phyloP scores from a whole-genome alignment of 2,888 invertebrate genomes.

The Chloroclysta siterata region DNA sequence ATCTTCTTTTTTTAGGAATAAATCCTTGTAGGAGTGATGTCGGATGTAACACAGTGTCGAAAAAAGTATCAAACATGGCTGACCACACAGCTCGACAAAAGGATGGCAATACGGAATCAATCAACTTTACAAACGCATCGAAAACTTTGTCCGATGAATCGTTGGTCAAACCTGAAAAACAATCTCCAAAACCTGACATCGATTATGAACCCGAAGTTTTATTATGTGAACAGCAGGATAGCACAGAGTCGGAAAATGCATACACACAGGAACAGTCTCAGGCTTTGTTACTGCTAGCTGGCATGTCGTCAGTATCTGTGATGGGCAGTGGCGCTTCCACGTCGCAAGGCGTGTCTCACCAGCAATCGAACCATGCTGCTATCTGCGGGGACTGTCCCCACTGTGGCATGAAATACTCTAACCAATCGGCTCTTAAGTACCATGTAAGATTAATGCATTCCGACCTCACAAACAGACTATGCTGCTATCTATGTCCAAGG shows the following conservation, averaged over 20 bases:
- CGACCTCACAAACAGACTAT: conserved; percentile 87
- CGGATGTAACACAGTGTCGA: conserved; percentile 63
- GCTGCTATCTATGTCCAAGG: conserved; percentile 88
- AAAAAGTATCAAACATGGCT: conserved; percentile 65
- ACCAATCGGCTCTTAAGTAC: conserved; percentile 89
- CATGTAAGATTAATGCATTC: conserved; percentile 89
- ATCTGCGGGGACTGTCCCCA: conserved; percentile 88
- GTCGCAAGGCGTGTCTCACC: conserved; percentile 70
- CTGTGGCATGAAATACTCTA: conserved; percentile 88
- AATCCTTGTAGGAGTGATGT: conserved; percentile 78
- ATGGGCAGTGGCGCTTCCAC: conserved; percentile 70
- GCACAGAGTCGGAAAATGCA: conserved; percentile 65
- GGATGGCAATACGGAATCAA: conserved; percentile 63
- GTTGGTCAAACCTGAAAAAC: conserved; percentile 73
- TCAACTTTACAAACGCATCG: conserved; percentile 57
- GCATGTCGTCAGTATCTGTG: conserved; percentile 70
- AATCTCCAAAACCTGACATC: conserved; percentile 76
- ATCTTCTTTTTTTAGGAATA: conserved; percentile 64
- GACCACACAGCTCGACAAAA: conserved; percentile 66
- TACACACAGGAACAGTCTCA: conserved; percentile 73
- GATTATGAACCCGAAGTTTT: conserved; percentile 81
- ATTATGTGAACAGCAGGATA: conserved; percentile 76
- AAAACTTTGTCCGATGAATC: conserved; percentile 64
- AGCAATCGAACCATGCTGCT: conserved; percentile 80
- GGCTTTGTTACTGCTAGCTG: conserved; percentile 69